A percentile compares a stretch with the other conserved stretches of the same genome.
phyloP scores from a whole-genome alignment of 2,113 vertebrate species.

The Noctilio leporinus region DNA sequence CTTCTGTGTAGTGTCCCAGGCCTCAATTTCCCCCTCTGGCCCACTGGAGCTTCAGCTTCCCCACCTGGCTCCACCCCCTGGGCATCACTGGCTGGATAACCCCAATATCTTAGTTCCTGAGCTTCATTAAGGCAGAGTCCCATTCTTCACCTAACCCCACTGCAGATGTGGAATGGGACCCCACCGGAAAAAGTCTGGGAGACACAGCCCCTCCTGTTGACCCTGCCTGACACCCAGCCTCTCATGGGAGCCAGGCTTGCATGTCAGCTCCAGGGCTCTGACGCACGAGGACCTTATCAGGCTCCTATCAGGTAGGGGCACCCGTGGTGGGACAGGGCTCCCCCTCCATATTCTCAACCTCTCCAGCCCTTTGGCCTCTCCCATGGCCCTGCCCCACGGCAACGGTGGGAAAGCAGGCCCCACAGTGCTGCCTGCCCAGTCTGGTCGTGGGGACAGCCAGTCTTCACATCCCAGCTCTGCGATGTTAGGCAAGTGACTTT shows the following conservation, averaged over 20 bases:
- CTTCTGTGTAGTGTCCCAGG: background rate
- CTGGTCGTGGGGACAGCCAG: background rate
- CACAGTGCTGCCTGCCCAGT: background rate
- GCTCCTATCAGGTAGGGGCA: constrained; percentile 40
- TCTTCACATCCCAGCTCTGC: background rate
- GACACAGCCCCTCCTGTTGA: background rate
- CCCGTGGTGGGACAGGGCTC: background rate
- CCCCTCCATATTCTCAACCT: background rate
- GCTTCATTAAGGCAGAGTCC: background rate
- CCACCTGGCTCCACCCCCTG: background rate
- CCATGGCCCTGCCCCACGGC: background rate
- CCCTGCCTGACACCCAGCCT: background rate
- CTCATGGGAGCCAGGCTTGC: background rate
- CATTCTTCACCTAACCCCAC: background rate
- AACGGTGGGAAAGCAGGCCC: background rate
- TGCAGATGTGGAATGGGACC: background rate
- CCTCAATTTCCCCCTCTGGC: background rate
- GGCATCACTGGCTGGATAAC: background rate
- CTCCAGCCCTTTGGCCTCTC: constrained; percentile 34
- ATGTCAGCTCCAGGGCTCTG: background rate
- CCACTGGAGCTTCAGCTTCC: background rate
- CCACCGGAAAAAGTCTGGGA: background rate
- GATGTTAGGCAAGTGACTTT: background rate
- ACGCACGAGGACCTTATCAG: constrained; percentile 61
- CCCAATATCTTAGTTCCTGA: background rate